Base-by-base conservation (phyloP, 1,140 invertebrate genomes). In the Drosophila micromelanica region DNA sequence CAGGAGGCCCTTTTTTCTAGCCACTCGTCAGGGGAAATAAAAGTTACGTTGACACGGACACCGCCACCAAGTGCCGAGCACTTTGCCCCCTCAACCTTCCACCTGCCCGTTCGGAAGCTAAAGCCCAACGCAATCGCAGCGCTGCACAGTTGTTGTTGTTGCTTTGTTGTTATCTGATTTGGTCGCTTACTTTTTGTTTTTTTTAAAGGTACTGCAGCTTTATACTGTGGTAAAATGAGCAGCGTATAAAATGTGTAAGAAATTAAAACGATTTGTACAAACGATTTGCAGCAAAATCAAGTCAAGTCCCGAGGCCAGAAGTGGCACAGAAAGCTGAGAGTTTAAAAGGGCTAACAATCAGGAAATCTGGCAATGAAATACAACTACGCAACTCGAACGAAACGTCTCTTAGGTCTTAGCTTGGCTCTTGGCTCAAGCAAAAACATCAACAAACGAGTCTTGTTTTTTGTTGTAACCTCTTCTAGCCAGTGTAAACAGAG, bases 21-120 rank as follows among this genome's bases (percentile, higher is more conserved):
- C 49, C 69, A 23, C 73, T 77, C 82, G 78, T 73, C 78, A 63
- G 75, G 82, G 82, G 78, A 87, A 86, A 87, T 87, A 87, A 86
- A 86, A 86, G 82, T 87, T 81, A 81, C 78, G 82, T 87, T 86
- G 82, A 86, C 82, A 86, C 78, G 71, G 82, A 86, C 78, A 86
- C 82, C 74, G 65, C 67, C 80, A 65, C 64, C 76, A 76, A 82
- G 80, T 84, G 78, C 61, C 75, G 71, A 78, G 80, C 79, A 86
- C 80, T 86, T 85, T 80, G 68, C 42, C 42, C 48, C 32, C 30
- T 9, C 12, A 11, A n/a, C 71, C 49, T 74, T 45, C 13, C 27
- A 23, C 27, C 23, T 15, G 46, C 23, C 5, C 43, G 15, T 11
- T 48, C 12, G 9, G 54, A 65, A 82, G 75, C 67, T 70, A 73